Conservation (phyloP, 1,140 invertebrate species). For the Ips typographus region DNA sequence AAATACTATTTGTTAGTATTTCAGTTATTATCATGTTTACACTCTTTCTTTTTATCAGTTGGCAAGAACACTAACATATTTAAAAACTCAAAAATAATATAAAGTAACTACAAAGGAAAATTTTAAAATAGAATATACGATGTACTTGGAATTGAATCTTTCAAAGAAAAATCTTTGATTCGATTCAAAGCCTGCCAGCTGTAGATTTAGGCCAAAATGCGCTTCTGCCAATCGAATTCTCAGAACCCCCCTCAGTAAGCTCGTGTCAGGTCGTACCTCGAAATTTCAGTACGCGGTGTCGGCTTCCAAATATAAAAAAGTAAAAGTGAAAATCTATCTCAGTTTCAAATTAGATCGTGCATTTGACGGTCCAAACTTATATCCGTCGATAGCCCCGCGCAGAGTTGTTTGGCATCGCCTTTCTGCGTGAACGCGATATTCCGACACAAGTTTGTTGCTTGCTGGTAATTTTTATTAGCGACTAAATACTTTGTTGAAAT, state of each 20-base stretch:
- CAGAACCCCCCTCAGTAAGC: conserved; percentile 3
- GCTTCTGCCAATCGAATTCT: neutral
- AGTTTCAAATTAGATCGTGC: conserved; percentile 14
- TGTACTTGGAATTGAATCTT: neutral
- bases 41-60: too few species aligned
- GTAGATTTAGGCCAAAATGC: too few species aligned
- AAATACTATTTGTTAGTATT: too few species aligned
- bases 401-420: neutral
- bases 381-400: neutral
- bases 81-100: too few species aligned
- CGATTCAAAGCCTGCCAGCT: too few species aligned
- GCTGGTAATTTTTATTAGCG: conserved; percentile 14
- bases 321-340: conserved; percentile 22
- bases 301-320: conserved; percentile 28
- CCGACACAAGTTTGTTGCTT: neutral
- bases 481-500: conserved; percentile 10
- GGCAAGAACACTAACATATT: too few species aligned
- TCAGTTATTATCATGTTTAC: too few species aligned
- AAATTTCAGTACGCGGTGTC: conserved; percentile 8
- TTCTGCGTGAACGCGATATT: conserved; percentile 11
- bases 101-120: too few species aligned
- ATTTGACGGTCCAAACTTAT: neutral
- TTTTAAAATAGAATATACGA: too few species aligned
- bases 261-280: conserved; percentile 4
- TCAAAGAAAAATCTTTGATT: neutral